Evolutionary conservation across 2,113 vertebrate species (phyloP).

Genomic region (Microcebus jonahi): DNA sequence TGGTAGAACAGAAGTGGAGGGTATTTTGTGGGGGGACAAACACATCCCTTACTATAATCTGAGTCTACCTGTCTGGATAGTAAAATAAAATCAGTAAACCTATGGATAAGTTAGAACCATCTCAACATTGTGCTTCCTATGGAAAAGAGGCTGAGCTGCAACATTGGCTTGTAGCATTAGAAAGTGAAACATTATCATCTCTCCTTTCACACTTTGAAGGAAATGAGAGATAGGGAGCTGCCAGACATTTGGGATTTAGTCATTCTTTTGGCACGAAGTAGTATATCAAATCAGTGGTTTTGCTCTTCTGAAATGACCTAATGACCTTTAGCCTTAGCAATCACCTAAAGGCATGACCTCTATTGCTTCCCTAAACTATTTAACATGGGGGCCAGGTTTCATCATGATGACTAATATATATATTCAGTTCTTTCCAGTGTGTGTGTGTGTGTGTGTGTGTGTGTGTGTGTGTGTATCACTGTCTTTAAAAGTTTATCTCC

Average conservation of each 20-base stretch:
- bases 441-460: background rate
- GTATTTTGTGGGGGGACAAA: background rate
- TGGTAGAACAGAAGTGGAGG: background rate
- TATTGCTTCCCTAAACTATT: background rate
- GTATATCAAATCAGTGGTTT: slow-evolving; percentile 35
- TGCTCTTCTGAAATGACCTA: background rate
- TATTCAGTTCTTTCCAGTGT: background rate
- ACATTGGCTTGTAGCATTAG: slow-evolving; percentile 60
- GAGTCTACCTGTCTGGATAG: slow-evolving; percentile 61
- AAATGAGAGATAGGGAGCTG: slow-evolving; percentile 67
- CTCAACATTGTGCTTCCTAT: background rate
- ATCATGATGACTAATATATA: background rate
- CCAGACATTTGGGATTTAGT: slow-evolving; percentile 58
- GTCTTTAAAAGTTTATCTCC: background rate
- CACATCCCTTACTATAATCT: background rate
- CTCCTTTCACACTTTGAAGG: slow-evolving; percentile 60
- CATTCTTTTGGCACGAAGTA: slow-evolving; percentile 60
- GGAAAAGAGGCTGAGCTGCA: slow-evolving; percentile 65
- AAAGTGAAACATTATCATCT: slow-evolving; percentile 46
- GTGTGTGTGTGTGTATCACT: background rate
- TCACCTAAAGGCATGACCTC: background rate
- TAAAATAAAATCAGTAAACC: slow-evolving; percentile 40
- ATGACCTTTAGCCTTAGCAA: background rate
- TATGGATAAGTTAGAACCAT: slow-evolving; percentile 40
- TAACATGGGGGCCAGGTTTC: background rate